Conservation (phyloP, 2,113 vertebrate genomes). For the Varanus komodoensis region DNA sequence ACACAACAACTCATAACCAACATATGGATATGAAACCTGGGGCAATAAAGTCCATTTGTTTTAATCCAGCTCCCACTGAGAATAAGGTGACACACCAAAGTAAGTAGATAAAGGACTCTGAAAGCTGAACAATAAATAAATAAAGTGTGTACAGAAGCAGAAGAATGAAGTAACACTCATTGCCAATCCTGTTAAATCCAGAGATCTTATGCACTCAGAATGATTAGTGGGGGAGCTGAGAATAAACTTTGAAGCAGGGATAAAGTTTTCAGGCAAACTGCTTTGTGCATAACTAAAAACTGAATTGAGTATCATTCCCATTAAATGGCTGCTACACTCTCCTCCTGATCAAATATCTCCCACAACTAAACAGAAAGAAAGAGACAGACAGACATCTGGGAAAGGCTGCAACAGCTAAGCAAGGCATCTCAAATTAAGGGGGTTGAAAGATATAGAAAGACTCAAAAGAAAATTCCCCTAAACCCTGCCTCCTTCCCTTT, state of each 20-base stretch:
- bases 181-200: not conserved
- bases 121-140: not conserved
- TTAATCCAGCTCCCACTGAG: constrained; percentile 4
- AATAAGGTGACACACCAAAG: not conserved
- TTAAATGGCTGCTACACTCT: not conserved
- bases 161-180: not conserved
- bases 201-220: not conserved
- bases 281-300: not conserved
- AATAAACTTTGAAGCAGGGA: not conserved
- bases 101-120: not conserved
- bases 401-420: not conserved
- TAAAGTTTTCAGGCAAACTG: not conserved
- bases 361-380: not conserved
- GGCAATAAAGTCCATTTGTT: not conserved
- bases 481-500: not conserved
- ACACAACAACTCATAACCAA: constrained; percentile 35
- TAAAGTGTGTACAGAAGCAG: not conserved
- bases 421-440: not conserved
- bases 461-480: not conserved
- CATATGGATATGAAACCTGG: not conserved
- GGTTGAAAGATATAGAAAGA: not conserved
- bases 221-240: not conserved
- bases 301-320: not conserved
- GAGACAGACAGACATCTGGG: not conserved
- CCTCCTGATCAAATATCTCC: not conserved